These are phyloP conservation scores for Drosophila rufa DNA, from an alignment of 1,140 invertebrate species.

Conservation along the genomic window DNA sequence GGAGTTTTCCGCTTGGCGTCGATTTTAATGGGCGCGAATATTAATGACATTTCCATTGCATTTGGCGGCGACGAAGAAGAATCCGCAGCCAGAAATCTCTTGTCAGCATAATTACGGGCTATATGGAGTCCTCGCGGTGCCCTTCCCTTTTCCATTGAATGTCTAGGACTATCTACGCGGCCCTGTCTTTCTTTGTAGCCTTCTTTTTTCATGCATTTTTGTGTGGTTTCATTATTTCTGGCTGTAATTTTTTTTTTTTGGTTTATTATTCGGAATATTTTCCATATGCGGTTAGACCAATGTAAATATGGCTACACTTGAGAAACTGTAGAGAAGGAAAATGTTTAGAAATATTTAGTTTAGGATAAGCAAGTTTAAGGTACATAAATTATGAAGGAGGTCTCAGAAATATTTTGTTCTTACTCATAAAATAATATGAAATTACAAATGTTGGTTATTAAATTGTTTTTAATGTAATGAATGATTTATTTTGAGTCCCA, in stretches of 20 bases:
- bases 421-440: too few relatives aligned
- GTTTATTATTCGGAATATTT: slow-evolving; percentile 16
- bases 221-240: background rate
- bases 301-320: background rate
- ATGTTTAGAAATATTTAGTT: too few relatives aligned
- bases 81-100: slow-evolving; percentile 38
- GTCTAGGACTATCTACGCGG: slow-evolving; percentile 29
- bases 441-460: too few relatives aligned
- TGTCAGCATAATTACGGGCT: slow-evolving; percentile 80
- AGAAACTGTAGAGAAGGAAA: background rate
- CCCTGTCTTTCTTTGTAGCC: background rate
- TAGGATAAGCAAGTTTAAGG: background rate
- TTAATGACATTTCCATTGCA: slow-evolving; percentile 83
- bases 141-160: slow-evolving; percentile 11
- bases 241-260: slow-evolving; percentile 2
- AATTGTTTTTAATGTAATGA: background rate
- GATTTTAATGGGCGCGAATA: slow-evolving; percentile 82
- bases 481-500: too few relatives aligned
- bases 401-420: background rate
- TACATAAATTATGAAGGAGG: background rate
- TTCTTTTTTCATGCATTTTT: slow-evolving; percentile 13
- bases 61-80: slow-evolving; percentile 40
- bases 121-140: background rate
- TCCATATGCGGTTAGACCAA: slow-evolving; percentile 42
- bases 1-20: slow-evolving; percentile 74